Conservation (phyloP, 2,113 vertebrate genomes). For the Thinocorus orbignyianus region DNA sequence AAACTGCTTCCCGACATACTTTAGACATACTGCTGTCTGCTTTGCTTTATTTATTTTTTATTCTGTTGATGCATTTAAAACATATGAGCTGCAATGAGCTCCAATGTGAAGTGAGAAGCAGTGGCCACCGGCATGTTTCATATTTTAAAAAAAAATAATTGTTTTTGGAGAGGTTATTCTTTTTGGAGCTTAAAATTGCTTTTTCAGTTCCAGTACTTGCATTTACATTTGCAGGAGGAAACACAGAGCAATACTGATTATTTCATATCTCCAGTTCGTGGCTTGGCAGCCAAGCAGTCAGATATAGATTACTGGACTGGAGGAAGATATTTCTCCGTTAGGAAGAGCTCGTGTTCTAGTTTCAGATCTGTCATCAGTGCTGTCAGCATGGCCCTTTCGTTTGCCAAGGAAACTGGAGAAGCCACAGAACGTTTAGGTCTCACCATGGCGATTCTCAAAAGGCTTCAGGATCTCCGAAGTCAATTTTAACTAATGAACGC, state of each 20-base stretch:
- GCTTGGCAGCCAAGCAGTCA: background rate
- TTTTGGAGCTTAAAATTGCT: background rate
- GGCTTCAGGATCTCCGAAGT: background rate
- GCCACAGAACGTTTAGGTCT: background rate
- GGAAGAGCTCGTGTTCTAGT: background rate
- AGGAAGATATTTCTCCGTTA: background rate
- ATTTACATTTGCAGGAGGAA: conserved; percentile 39
- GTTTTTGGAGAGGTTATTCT: background rate
- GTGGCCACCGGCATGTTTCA: background rate
- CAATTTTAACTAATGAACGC: background rate
- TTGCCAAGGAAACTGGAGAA: conserved; percentile 22
- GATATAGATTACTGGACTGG: conserved; percentile 1
- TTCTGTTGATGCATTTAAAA: background rate
- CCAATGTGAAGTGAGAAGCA: background rate
- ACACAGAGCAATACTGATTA: background rate
- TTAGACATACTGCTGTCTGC: background rate
- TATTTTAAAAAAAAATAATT: background rate
- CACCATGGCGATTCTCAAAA: background rate
- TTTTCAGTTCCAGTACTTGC: background rate
- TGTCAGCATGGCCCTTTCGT: background rate
- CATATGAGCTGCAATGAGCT: background rate
- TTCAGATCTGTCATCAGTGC: background rate
- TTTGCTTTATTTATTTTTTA: background rate
- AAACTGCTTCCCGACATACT: background rate
- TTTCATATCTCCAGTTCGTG: background rate